A percentile compares a stretch with the other conserved stretches of the same genome.
These are phyloP conservation scores for Sturnira hondurensis DNA, from an alignment of 2,113 vertebrate genomes.

Conservation along the genomic window DNA sequence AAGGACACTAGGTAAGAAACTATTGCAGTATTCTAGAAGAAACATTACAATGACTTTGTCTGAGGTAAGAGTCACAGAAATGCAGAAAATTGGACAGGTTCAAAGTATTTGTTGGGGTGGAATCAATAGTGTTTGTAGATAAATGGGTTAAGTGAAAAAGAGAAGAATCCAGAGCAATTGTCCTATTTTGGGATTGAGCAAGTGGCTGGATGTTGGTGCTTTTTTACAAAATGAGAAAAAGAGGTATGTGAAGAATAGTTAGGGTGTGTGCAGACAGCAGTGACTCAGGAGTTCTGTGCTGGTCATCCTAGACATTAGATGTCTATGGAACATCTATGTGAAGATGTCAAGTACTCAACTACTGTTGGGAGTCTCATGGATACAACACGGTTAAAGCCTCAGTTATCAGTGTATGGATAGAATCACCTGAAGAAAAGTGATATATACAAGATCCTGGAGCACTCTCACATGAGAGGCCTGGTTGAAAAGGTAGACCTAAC, in stretches of 20 bases:
- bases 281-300: neutral
- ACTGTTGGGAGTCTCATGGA: neutral
- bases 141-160: neutral
- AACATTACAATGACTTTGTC: neutral
- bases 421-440: neutral
- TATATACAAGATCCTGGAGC: neutral
- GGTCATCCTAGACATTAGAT: too few species aligned
- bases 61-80: neutral
- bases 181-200: neutral
- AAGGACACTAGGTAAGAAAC: neutral
- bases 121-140: neutral
- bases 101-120: neutral
- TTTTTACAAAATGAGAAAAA: conserved; percentile 22
- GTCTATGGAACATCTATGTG: neutral
- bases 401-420: neutral
- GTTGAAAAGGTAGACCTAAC: neutral
- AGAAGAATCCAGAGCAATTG: neutral
- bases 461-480: neutral
- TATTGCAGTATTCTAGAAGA: neutral
- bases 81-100: neutral
- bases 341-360: neutral
- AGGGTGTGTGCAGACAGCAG: neutral
- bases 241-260: neutral
- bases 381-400: neutral
- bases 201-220: neutral